These are phyloP conservation scores for Acanthosepion esculentum DNA, from an alignment of 2,888 invertebrate species.

Conservation along the genomic window DNA sequence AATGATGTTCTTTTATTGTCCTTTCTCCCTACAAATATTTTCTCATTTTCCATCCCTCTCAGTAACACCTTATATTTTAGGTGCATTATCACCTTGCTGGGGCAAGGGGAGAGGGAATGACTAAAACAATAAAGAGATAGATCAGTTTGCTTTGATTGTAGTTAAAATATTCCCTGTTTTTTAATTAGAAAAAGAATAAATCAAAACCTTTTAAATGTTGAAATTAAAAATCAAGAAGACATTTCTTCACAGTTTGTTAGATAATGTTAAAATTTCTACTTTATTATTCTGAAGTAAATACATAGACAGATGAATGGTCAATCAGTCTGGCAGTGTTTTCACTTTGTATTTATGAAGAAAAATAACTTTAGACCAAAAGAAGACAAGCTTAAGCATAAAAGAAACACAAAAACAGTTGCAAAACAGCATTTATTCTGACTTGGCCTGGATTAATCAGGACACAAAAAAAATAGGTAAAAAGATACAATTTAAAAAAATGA, in stretches of 20 bases:
- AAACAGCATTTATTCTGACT: not conserved
- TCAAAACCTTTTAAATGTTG: not conserved
- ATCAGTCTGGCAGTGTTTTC: not conserved
- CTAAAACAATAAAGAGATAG: no score
- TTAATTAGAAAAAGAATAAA: no score
- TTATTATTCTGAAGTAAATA: not conserved
- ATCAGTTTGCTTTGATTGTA: no score
- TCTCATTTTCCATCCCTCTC: no score
- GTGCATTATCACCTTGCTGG: no score
- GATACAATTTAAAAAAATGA: not conserved
- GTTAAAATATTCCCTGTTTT: no score
- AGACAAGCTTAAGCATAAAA: not conserved
- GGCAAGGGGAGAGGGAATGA: no score
- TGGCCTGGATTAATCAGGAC: not conserved
- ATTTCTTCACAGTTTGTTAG: not conserved
- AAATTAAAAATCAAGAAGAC: not conserved
- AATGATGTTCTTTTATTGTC: no score
- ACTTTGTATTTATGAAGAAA: not conserved
- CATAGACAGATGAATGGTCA: not conserved
- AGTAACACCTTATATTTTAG: no score
- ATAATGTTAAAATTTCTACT: not conserved
- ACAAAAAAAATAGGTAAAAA: not conserved
- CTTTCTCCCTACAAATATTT: no score
- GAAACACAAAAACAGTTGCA: not conserved
- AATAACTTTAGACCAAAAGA: not conserved